phyloP scores from a whole-genome alignment of 2,113 vertebrate species.

The Apteryx mantelli region DNA sequence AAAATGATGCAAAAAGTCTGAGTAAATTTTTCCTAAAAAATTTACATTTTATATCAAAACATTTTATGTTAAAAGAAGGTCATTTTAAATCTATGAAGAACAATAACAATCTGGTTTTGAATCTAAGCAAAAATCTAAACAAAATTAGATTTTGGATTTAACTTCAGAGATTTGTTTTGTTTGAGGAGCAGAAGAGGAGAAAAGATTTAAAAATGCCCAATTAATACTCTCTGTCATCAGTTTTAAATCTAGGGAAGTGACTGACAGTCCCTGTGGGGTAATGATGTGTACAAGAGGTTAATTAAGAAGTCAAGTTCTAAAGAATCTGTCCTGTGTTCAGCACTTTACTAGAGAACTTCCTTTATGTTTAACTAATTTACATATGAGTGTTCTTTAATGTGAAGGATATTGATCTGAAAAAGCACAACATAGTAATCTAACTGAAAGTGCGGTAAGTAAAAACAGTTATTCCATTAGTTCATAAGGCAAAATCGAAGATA shows the following conservation, averaged over 20 bases:
- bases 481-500: not conserved
- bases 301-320: not conserved
- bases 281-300: not conserved
- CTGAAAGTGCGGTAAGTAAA: not conserved
- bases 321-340: not conserved
- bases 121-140: not conserved
- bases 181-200: not conserved
- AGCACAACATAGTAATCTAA: not conserved
- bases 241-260: not conserved
- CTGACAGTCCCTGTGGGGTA: not conserved
- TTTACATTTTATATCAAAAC: not conserved
- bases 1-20: not conserved
- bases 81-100: not conserved
- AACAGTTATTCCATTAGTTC: not conserved
- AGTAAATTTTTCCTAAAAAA: not conserved
- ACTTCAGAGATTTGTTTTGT: not conserved
- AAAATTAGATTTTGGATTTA: not conserved
- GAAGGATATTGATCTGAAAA: not conserved
- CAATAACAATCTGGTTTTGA: not conserved
- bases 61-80: not conserved
- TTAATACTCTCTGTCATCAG: not conserved
- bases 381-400: not conserved
- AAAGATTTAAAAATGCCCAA: not conserved
- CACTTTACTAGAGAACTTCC: not conserved
- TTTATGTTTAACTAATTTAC: not conserved